These are phyloP conservation scores for Cetoscarus ocellatus DNA, from an alignment of 2,797 vertebrate genomes.

Conservation along the genomic window DNA sequence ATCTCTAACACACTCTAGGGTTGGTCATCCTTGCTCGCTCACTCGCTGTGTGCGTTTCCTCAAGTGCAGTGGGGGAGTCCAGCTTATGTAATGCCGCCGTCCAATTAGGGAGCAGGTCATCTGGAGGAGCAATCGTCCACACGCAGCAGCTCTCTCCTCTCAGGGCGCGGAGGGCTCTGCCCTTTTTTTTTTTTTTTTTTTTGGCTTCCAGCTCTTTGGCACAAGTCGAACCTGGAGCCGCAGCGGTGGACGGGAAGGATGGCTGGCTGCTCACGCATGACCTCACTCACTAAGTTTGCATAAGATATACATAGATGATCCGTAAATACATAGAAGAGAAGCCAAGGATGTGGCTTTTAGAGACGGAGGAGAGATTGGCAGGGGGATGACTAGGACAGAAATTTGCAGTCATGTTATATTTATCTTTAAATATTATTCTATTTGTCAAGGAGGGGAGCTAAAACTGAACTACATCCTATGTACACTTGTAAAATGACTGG, in stretches of 20 bases:
- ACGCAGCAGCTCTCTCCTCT: slow-evolving; percentile 29
- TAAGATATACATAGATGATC: slow-evolving; percentile 61
- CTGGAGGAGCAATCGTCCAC: slow-evolving; percentile 47
- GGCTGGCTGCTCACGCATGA: slow-evolving; percentile 40
- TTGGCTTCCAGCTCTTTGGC: slow-evolving; percentile 6
- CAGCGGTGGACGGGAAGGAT: slow-evolving; percentile 43
- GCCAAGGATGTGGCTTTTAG: slow-evolving; percentile 41
- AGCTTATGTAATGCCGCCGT: slow-evolving; percentile 48
- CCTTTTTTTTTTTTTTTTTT: background rate
- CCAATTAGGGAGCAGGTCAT: slow-evolving; percentile 66
- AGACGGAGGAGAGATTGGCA: slow-evolving; percentile 1
- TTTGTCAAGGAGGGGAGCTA: background rate
- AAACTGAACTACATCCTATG: slow-evolving; percentile 3
- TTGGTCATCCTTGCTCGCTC: slow-evolving; percentile 11
- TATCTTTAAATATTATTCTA: background rate
- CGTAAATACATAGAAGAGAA: slow-evolving; percentile 49
- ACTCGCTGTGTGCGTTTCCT: slow-evolving; percentile 28
- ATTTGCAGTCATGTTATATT: slow-evolving; percentile 8
- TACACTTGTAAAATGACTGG: background rate
- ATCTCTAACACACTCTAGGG: slow-evolving; percentile 17
- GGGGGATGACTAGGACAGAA: background rate
- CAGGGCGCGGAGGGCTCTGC: slow-evolving; percentile 29
- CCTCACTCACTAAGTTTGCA: slow-evolving; percentile 50
- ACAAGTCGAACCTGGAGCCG: slow-evolving; percentile 38
- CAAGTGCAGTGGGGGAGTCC: slow-evolving; percentile 46